Percentiles rank a stretch among this genome's conserved stretches.
phyloP scores from a whole-genome alignment of 2,113 vertebrate species.

The Neodon shergylaensis region DNA sequence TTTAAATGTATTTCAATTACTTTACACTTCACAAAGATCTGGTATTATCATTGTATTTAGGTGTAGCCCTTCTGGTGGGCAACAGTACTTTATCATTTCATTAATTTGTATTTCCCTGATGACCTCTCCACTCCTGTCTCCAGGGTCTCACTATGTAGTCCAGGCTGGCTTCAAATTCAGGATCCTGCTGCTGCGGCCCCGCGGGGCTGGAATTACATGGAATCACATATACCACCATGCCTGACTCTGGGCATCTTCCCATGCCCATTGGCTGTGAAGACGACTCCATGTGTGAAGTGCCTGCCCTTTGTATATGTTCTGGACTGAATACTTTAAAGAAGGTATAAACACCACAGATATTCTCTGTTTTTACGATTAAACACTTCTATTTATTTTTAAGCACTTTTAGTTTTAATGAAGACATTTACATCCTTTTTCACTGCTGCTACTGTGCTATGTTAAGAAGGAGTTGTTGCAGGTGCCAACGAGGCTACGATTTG shows the following conservation, averaged over 20 bases:
- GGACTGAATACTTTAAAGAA: neutral
- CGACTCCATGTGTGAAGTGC: neutral
- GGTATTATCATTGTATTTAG: neutral
- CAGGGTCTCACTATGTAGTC: neutral
- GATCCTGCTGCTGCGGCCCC: neutral
- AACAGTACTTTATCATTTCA: neutral
- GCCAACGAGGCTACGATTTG: neutral
- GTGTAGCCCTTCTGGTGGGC: neutral
- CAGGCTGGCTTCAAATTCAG: neutral
- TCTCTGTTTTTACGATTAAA: neutral
- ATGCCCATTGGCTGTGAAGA: neutral
- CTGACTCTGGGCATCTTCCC: neutral
- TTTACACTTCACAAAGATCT: neutral
- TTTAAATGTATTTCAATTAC: neutral
- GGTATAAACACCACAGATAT: neutral
- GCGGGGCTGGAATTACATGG: neutral
- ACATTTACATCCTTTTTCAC: neutral
- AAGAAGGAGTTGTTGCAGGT: neutral
- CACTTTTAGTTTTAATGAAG: conserved; percentile 5
- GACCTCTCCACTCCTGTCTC: neutral
- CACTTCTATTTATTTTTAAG: neutral
- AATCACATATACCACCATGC: neutral
- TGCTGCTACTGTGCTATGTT: neutral
- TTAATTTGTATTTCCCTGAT: neutral
- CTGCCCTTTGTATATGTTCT: neutral